Base-by-base conservation (phyloP, 2,888 invertebrate species). In the Drosophila peninsularis region DNA sequence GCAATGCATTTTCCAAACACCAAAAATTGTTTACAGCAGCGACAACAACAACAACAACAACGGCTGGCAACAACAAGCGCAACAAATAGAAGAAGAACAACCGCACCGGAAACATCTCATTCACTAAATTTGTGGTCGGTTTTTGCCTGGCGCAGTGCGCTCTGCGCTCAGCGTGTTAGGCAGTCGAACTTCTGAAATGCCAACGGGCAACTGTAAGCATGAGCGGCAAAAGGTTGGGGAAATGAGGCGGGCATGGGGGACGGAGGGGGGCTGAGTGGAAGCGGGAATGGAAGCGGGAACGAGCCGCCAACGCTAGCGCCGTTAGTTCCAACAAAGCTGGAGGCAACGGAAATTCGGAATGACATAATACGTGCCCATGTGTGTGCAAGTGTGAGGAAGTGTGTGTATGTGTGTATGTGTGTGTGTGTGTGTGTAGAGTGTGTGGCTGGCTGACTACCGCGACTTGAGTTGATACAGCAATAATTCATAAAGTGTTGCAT, bases 41-140 rank as follows among this genome's bases (percentile, higher is more conserved):
- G 53, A 53, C 66, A 64, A 52, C 72, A 69, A 10, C 54, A 72
- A 13, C 65, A 68, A 55, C 67, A 61, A 37, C 74, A 62, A 39
- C 47, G 66, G 63, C 24, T 37, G 30, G 36, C 63, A 57, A 57
- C 61, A 47, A 36, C 52, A 53, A 24, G 63, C 64, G 36, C 42
- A 66, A 53, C 52, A 64, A 54, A 52, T 55, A 70, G 67, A 58
- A 70, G 74, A 79, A 74, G 71, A 77, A 86, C 89, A 83, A 89
- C 89, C 86, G 83, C 89, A 89, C 78, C 90, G 90, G 88, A 90
- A 88, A 87, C 88, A 89, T 87, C 90, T 88, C 90, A 88, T 88
- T 90, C 90, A 89, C 90, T 87, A 85, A 88, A 88, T 89, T 90
- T 88, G 88, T 83, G 90, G 90, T 85, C 85, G 80, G 70, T 78